These are phyloP conservation scores for Halcyon chelicuti DNA, from an alignment of 2,797 vertebrate species.

Conservation along the genomic window DNA sequence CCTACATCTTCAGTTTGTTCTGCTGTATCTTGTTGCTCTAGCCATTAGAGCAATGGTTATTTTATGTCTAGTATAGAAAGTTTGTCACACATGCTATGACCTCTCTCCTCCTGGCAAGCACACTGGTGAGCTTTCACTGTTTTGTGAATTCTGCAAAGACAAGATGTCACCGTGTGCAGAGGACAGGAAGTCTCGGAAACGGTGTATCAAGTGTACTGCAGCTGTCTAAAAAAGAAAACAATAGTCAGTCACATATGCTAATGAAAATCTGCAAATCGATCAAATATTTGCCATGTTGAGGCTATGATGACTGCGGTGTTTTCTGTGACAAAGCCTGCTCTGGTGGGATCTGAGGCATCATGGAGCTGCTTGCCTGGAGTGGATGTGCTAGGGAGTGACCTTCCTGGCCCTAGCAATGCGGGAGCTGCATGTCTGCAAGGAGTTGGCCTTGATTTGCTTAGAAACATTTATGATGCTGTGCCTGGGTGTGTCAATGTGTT, in stretches of 20 bases:
- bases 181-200: background rate
- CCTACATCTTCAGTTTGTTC: background rate
- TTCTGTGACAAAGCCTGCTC: background rate
- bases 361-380: background rate
- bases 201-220: background rate
- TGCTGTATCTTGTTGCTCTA: background rate
- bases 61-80: too few species aligned
- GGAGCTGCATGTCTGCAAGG: too few species aligned
- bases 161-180: background rate
- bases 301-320: background rate
- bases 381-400: background rate
- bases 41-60: background rate
- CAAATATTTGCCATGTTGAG: background rate
- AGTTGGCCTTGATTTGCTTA: background rate
- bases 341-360: background rate
- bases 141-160: background rate
- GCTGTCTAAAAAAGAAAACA: background rate
- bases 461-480: background rate
- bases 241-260: background rate
- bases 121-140: background rate
- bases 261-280: background rate
- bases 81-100: background rate
- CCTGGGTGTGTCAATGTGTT: fast-evolving
- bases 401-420: background rate
- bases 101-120: background rate